Percentiles rank a stretch among this genome's conserved stretches.
phyloP scores from a whole-genome alignment of 2,797 vertebrate genomes.

The Lycodopsis pacificus region DNA sequence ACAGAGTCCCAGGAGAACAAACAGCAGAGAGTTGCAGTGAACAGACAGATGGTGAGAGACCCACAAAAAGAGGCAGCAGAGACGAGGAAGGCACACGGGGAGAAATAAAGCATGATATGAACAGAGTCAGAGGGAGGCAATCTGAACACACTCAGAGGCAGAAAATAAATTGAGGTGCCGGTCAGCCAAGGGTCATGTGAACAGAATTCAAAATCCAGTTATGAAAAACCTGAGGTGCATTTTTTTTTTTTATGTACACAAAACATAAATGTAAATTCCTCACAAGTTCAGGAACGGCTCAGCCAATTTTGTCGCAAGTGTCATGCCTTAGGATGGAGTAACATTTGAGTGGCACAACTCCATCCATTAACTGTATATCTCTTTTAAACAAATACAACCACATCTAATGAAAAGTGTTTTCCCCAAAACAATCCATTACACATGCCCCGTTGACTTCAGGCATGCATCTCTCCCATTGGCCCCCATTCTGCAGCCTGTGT shows the following conservation, averaged over 20 bases:
- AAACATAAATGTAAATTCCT: background rate
- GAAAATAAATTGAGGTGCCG: slow-evolving; percentile 57
- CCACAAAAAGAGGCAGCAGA: slow-evolving; percentile 18
- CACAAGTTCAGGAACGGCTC: background rate
- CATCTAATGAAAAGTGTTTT: slow-evolving; percentile 19
- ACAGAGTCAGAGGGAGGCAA: slow-evolving; percentile 21
- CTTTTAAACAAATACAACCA: slow-evolving; percentile 11
- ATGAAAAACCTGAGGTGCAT: slow-evolving; percentile 19
- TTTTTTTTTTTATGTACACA: background rate
- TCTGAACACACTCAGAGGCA: slow-evolving; percentile 40
- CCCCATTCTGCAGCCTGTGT: slow-evolving; percentile 43
- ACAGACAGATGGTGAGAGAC: slow-evolving; percentile 20
- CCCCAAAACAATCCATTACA: slow-evolving; percentile 42
- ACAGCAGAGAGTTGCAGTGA: background rate
- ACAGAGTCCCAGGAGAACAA: background rate
- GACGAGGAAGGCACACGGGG: slow-evolving; percentile 3
- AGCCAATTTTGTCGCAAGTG: background rate
- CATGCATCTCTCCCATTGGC: slow-evolving; percentile 57
- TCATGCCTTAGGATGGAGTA: background rate
- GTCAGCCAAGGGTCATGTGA: slow-evolving; percentile 58
- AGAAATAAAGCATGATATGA: slow-evolving; percentile 31
- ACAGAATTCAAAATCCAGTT: slow-evolving; percentile 35
- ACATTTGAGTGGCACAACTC: background rate
- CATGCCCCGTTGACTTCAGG: slow-evolving; percentile 48
- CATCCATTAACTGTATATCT: background rate